These are phyloP conservation scores for Oreortyx pictus DNA, from an alignment of 2,797 vertebrate species.

Conservation along the genomic window DNA sequence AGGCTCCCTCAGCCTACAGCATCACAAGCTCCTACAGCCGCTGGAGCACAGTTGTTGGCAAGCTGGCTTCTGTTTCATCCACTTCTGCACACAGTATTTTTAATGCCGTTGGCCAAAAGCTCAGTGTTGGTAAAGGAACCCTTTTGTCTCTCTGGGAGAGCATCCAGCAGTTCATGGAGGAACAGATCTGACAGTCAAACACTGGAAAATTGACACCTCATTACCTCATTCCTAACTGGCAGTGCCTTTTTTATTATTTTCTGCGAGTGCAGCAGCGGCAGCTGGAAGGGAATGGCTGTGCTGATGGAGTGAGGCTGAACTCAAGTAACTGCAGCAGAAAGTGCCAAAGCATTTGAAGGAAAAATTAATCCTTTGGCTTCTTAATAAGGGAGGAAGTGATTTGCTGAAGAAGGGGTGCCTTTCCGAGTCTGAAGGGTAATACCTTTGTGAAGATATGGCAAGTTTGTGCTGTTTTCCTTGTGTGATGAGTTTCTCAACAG, in stretches of 20 bases:
- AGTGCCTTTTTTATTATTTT: background rate
- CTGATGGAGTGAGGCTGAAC: background rate
- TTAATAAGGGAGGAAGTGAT: background rate
- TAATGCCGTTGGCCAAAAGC: background rate
- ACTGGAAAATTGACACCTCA: background rate
- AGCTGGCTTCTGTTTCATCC: background rate
- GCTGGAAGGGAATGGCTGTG: background rate
- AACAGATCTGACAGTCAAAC: background rate
- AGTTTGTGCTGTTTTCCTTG: background rate
- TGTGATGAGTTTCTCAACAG: background rate
- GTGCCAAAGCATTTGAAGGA: background rate
- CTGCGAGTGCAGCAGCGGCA: background rate
- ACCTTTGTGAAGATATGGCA: background rate
- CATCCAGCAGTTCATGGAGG: background rate
- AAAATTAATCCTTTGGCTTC: background rate
- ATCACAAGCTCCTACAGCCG: background rate
- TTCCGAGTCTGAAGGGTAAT: background rate
- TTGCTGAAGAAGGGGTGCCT: background rate
- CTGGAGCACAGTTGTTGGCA: background rate
- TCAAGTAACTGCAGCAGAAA: background rate
- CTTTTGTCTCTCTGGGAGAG: background rate
- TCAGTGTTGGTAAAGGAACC: background rate
- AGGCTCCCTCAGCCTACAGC: background rate
- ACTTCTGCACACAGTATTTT: background rate
- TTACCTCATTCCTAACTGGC: slow-evolving; percentile 1